A percentile compares a stretch with the other conserved stretches of the same genome.
Conservation (phyloP, 2,797 vertebrate genomes). For the Liparis tanakae region DNA sequence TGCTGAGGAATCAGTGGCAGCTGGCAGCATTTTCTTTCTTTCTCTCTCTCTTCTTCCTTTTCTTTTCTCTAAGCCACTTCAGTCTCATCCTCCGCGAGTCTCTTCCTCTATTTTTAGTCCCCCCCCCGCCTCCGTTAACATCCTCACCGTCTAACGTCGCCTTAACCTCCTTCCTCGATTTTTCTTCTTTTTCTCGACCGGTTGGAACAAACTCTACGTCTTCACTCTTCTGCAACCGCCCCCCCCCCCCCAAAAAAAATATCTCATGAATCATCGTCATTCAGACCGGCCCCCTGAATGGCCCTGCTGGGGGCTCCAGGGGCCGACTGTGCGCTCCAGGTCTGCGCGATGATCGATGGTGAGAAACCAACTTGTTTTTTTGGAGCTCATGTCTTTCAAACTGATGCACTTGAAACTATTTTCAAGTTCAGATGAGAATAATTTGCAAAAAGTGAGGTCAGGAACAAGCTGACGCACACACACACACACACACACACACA, state of each 20-base stretch:
- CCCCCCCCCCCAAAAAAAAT: not conserved
- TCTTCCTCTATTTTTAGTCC: constrained; percentile 67
- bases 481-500: constrained; percentile 1
- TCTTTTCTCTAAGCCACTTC: constrained; percentile 57
- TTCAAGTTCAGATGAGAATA: constrained; percentile 55
- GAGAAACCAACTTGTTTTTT: constrained; percentile 47
- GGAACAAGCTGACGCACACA: not conserved
- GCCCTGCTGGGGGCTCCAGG: constrained; percentile 62
- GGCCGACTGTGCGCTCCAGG: constrained; percentile 64
- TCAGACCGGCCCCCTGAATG: constrained; percentile 70
- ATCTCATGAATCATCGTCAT: constrained; percentile 74
- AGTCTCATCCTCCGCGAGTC: constrained; percentile 54
- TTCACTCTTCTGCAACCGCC: constrained; percentile 42
- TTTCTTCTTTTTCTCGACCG: not conserved
- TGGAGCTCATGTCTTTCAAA: not conserved
- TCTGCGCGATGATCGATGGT: constrained; percentile 68
- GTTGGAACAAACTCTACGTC: constrained; percentile 21
- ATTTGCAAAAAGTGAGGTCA: constrained; percentile 40
- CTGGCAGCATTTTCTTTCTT: constrained; percentile 67
- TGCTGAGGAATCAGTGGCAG: constrained; percentile 77
- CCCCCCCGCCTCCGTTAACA: constrained; percentile 38
- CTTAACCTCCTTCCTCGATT: constrained; percentile 31
- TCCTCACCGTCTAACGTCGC: constrained; percentile 41
- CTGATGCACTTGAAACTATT: constrained; percentile 32
- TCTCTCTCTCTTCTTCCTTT: constrained; percentile 30